These are phyloP conservation scores for Acipenser transmontanus DNA, from an alignment of 2,797 vertebrate species.

Conservation along the genomic window DNA sequence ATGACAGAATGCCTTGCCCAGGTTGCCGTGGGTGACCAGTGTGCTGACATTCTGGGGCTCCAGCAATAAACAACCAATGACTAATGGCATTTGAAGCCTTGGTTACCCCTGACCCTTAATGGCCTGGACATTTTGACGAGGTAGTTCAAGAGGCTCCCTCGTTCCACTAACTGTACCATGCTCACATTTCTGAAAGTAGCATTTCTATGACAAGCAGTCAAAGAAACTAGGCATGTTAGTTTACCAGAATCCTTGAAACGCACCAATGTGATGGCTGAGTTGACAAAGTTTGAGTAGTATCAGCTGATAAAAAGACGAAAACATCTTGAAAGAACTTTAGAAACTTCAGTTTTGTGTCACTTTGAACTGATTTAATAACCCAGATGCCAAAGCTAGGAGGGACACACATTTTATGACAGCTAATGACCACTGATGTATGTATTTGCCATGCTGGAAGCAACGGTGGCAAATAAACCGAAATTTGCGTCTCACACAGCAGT, in stretches of 20 bases:
- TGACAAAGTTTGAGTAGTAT: background rate
- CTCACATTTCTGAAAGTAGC: slow-evolving; percentile 46
- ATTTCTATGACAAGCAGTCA: slow-evolving; percentile 19
- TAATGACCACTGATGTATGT: slow-evolving; percentile 45
- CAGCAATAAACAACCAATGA: slow-evolving; percentile 67
- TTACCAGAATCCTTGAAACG: background rate
- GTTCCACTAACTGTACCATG: slow-evolving; percentile 31
- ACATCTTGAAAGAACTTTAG: background rate
- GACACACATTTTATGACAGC: slow-evolving; percentile 20
- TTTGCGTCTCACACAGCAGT: background rate
- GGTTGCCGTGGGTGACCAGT: slow-evolving; percentile 66
- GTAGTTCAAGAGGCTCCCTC: slow-evolving; percentile 48
- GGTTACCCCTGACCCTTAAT: slow-evolving; percentile 70
- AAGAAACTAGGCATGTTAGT: background rate
- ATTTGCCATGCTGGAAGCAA: slow-evolving; percentile 20
- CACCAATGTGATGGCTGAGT: background rate
- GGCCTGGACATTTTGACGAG: slow-evolving; percentile 51
- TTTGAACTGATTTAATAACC: background rate
- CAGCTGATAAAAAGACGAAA: background rate
- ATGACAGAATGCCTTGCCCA: slow-evolving; percentile 44
- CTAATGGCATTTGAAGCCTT: slow-evolving; percentile 76
- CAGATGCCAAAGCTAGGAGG: background rate
- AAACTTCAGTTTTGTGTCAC: background rate
- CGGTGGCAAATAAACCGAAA: slow-evolving; percentile 12
- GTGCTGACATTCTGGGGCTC: slow-evolving; percentile 65